These are phyloP conservation scores for Tangara arthus DNA, from an alignment of 2,797 vertebrate species.

Conservation along the genomic window DNA sequence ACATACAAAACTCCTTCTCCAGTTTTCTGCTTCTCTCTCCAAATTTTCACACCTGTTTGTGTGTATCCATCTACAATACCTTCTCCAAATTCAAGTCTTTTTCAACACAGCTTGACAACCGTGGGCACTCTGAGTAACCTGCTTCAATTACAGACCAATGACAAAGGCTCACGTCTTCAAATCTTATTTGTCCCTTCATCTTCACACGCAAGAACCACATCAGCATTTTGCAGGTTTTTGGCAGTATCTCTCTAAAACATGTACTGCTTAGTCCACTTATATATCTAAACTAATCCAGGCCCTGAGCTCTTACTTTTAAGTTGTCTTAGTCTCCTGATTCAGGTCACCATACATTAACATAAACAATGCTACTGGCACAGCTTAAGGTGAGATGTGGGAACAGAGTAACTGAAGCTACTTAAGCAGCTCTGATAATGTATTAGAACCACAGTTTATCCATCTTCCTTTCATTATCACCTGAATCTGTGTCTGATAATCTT, in stretches of 20 bases:
- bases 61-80: not conserved
- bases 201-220: not conserved
- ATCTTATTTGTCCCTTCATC: not conserved
- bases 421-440: not conserved
- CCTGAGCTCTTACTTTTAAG: not conserved
- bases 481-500: not conserved
- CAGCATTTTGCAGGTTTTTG: not conserved
- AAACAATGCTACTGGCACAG: not conserved
- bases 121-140: not conserved
- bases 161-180: not conserved
- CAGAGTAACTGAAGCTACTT: not conserved
- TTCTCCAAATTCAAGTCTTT: not conserved
- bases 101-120: not conserved
- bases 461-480: not conserved
- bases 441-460: not conserved
- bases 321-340: not conserved
- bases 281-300: not conserved
- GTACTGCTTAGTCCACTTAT: not conserved
- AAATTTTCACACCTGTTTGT: not conserved
- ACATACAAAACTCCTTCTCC: not conserved
- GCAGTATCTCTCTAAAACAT: not conserved
- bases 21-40: not conserved
- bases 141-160: not conserved
- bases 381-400: not conserved
- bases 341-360: not conserved